A percentile compares a stretch with the other conserved stretches of the same genome.
These are phyloP conservation scores for Homarus gammarus DNA, from an alignment of 2,888 invertebrate genomes.

Conservation along the genomic window DNA sequence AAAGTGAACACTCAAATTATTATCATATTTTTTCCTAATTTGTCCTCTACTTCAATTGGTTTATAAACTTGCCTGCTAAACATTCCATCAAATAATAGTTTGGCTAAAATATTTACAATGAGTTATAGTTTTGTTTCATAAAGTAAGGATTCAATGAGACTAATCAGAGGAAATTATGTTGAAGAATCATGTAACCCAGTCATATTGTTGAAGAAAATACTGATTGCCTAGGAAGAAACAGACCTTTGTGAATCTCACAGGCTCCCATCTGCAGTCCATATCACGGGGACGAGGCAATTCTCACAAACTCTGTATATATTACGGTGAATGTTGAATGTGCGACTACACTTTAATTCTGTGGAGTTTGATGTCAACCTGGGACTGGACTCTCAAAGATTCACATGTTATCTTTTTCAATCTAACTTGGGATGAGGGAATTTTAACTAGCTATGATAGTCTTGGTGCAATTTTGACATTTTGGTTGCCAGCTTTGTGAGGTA, in stretches of 20 bases:
- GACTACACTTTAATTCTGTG: slow-evolving; percentile 7
- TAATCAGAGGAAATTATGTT: slow-evolving; percentile 1
- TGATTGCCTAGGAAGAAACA: slow-evolving; percentile 24
- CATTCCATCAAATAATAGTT: slow-evolving; percentile 24
- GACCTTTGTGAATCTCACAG: slow-evolving; percentile 35
- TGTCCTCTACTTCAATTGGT: not conserved
- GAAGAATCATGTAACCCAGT: not conserved
- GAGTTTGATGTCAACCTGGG: slow-evolving; percentile 16
- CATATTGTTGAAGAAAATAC: not conserved
- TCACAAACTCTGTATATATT: slow-evolving; percentile 19
- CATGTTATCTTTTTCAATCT: no score
- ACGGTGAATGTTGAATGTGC: slow-evolving; percentile 17
- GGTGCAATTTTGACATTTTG: no score
- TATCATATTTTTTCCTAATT: not conserved
- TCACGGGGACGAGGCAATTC: slow-evolving; percentile 14
- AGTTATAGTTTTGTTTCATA: slow-evolving; percentile 14
- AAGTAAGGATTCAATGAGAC: not conserved
- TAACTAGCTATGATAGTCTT: no score
- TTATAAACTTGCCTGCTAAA: slow-evolving; percentile 18
- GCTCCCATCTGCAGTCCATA: slow-evolving; percentile 45
- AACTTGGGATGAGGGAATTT: no score
- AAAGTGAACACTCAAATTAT: not conserved
- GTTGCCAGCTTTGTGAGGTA: no score
- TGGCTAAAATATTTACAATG: not conserved
- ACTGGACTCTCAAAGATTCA: no score